A percentile compares a stretch with the other conserved stretches of the same genome.
These are phyloP conservation scores for Trissoscelio sp. DNA, from an alignment of 2,888 invertebrate species.

Conservation along the genomic window DNA sequence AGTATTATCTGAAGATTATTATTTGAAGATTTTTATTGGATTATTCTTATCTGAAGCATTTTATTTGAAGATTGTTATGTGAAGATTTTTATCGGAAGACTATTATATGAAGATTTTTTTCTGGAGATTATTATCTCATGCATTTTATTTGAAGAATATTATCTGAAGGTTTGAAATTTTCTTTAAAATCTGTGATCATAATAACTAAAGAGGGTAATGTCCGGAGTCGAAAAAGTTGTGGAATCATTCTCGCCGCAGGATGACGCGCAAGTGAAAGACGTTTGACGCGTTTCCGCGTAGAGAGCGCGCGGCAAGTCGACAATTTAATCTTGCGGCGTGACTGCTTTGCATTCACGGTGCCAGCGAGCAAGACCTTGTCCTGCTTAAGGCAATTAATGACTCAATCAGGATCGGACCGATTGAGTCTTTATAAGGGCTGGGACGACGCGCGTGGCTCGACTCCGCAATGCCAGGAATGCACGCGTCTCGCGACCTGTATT, in stretches of 20 bases:
- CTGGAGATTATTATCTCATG: too few species aligned
- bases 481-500: slow-evolving; percentile 74
- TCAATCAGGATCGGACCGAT: slow-evolving; percentile 77
- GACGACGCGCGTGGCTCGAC: slow-evolving; percentile 78
- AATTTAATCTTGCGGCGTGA: slow-evolving; percentile 62
- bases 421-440: slow-evolving; percentile 80
- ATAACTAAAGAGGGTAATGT: too few species aligned
- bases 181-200: too few species aligned
- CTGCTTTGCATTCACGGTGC: slow-evolving; percentile 74
- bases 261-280: slow-evolving; percentile 41
- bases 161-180: too few species aligned
- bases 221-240: slow-evolving; percentile 19
- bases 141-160: too few species aligned
- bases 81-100: too few species aligned
- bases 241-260: slow-evolving; percentile 43
- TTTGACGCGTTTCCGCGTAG: slow-evolving; percentile 47
- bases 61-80: too few species aligned
- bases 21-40: too few species aligned
- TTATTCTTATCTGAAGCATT: too few species aligned
- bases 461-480: slow-evolving; percentile 79
- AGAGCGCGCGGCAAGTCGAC: slow-evolving; percentile 26
- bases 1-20: too few species aligned
- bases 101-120: too few species aligned
- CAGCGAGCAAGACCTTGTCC: slow-evolving; percentile 77
- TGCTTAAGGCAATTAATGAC: slow-evolving; percentile 80